phyloP scores from a whole-genome alignment of 2,888 invertebrate species.

The Mythimna lalbum region DNA sequence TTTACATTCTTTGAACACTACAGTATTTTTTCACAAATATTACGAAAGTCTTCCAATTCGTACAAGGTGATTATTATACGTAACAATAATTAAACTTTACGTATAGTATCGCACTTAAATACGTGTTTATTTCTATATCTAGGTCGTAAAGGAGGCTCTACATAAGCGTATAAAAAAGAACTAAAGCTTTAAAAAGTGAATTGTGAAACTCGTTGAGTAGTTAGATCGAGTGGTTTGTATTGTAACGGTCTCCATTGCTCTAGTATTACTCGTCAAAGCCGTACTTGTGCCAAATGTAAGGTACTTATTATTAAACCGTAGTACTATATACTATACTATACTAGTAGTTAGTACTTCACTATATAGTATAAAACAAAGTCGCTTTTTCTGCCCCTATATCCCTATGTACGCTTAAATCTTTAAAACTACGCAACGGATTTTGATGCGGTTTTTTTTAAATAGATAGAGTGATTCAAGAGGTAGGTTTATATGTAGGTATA shows the following conservation, averaged over 20 bases:
- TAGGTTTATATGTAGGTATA: too few relatives aligned
- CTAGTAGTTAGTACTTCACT: too few relatives aligned
- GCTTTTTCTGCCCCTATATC: too few relatives aligned
- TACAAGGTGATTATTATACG: conserved; percentile 28
- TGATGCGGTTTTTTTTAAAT: too few relatives aligned
- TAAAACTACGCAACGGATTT: too few relatives aligned
- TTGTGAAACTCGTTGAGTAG: conserved; percentile 23
- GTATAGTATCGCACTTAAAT: too few relatives aligned
- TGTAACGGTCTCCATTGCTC: background rate
- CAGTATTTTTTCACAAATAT: conserved; percentile 13
- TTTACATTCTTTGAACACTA: background rate
- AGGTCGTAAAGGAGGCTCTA: conserved; percentile 4
- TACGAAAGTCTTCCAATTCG: conserved; percentile 24
- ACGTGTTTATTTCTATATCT: conserved; percentile 29
- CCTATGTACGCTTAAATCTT: too few relatives aligned
- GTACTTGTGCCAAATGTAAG: background rate
- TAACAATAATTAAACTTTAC: conserved; percentile 18
- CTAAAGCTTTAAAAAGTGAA: background rate
- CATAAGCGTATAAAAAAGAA: too few relatives aligned
- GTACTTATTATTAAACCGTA: too few relatives aligned
- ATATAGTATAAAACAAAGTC: too few relatives aligned
- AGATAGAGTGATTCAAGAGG: too few relatives aligned
- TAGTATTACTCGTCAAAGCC: background rate
- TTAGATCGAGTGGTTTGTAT: conserved; percentile 1
- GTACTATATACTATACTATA: too few relatives aligned